Evolutionary conservation across 2,797 vertebrate genomes (phyloP), one percentile per base, ranked within the genome.

Genomic region (Carapus acus): DNA sequence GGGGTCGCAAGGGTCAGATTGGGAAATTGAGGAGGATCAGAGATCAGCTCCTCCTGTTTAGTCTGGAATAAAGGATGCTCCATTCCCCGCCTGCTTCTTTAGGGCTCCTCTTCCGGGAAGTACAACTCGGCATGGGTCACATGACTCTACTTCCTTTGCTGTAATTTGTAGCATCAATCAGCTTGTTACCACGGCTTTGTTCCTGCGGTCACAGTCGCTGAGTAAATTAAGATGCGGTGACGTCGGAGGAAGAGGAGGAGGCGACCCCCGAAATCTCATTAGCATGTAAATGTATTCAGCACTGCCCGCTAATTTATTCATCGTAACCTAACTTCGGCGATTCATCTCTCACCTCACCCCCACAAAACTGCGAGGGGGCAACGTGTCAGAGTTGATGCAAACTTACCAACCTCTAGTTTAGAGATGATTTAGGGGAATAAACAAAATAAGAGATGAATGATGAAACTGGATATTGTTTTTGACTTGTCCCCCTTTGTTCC

Each of bases 261-360:
- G 57, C 64, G 52, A 65, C 56, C 54, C 7, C 54, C 50, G 64
- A 77, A 69, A 76, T 77, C 74, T 83, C 63, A 78, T 83, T 69
- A 69, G 49, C 40, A 81, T 80, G 80, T 75, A 81, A 80, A 83
- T 81, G 65, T 68, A 77, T 83, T 78, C 73, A 43, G 29, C 54
- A 74, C 50, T 48, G 42, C 58, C 15, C 37, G 15, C 55, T 81
- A 66, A 86, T 83, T 77, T 77, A 85, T 85, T 84, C 68, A 82
- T 78, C 52, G 44, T 54, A 76, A 76, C 62, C 56, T 67, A 67
- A 66, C 58, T 68, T 63, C 63, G 53, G 81, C 74, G 76, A 73
- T 78, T 65, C 58, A 52, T 38, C 45, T 27, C 40, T 70, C 54
- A 59, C 67, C 55, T 62, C 40, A n/a, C 61, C 55, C 74, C n/a